These are phyloP conservation scores for Tenthredo notha DNA, from an alignment of 2,888 invertebrate genomes.

Conservation along the genomic window DNA sequence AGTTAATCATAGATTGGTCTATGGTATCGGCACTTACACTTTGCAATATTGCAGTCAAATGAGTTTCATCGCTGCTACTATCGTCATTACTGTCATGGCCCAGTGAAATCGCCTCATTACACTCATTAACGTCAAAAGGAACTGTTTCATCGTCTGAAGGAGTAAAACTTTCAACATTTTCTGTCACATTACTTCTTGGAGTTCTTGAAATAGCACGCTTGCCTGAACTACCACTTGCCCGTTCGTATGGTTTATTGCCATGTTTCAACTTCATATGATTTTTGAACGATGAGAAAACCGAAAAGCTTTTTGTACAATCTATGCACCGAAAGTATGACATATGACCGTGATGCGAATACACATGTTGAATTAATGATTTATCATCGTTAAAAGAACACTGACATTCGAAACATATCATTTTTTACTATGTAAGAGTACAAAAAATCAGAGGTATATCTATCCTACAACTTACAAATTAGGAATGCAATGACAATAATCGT, in stretches of 20 bases:
- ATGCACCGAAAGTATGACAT: conserved; percentile 1
- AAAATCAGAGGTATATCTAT: not conserved
- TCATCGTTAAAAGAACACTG: conserved; percentile 9
- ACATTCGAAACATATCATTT: conserved; percentile 32
- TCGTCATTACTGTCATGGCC: not conserved
- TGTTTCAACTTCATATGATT: conserved; percentile 23
- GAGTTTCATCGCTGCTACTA: conserved; percentile 9
- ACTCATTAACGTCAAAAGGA: not conserved
- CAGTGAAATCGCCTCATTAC: not conserved
- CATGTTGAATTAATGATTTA: conserved; percentile 1
- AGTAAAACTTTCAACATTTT: not conserved
- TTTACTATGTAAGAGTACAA: not conserved
- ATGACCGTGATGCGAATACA: conserved; percentile 21
- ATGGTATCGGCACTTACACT: conserved; percentile 25
- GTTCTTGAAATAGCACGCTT: conserved; percentile 15
- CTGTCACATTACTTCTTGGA: not conserved
- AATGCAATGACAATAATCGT: conserved; percentile 14
- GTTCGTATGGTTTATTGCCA: not conserved
- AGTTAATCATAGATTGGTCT: not conserved
- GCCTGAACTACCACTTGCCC: conserved; percentile 20
- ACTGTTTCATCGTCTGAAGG: not conserved
- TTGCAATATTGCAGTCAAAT: conserved; percentile 3
- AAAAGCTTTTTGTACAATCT: conserved; percentile 27
- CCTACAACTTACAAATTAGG: not conserved
- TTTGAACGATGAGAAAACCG: conserved; percentile 7